Conservation (phyloP, 2,113 vertebrate species). For the Erythrocebus patas region DNA sequence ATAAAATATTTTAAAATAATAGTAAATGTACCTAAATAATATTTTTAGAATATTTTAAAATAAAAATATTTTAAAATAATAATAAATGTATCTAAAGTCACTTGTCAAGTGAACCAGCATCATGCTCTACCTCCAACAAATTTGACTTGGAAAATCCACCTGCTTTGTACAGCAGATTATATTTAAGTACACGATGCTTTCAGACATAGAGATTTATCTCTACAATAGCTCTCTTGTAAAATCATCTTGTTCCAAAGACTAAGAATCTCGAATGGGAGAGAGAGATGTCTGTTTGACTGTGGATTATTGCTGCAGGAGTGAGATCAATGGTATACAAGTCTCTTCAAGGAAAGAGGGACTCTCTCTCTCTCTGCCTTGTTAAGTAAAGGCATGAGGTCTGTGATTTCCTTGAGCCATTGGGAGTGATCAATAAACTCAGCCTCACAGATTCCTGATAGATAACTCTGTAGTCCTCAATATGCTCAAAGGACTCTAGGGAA, state of each 20-base stretch:
- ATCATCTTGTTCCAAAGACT: constrained; percentile 61
- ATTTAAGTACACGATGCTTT: background rate
- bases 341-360: constrained; percentile 60
- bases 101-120: background rate
- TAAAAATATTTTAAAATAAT: background rate
- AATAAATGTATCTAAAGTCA: background rate
- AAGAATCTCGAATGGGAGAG: constrained; percentile 50
- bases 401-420: background rate
- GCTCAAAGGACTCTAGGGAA: background rate
- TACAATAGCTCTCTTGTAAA: background rate
- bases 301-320: constrained; percentile 62
- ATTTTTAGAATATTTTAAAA: background rate
- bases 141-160: background rate
- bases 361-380: constrained; percentile 46
- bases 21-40: background rate
- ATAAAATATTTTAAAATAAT: background rate
- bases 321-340: constrained; percentile 68
- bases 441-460: background rate
- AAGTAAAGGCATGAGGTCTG: constrained; percentile 50
- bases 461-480: background rate
- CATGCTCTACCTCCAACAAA: background rate
- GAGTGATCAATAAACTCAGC: background rate
- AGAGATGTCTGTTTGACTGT: constrained; percentile 70
- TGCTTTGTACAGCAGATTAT: background rate
- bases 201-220: background rate